Base-by-base conservation (phyloP, 2,888 invertebrate species). In the Rhogogaster chlorosoma region DNA sequence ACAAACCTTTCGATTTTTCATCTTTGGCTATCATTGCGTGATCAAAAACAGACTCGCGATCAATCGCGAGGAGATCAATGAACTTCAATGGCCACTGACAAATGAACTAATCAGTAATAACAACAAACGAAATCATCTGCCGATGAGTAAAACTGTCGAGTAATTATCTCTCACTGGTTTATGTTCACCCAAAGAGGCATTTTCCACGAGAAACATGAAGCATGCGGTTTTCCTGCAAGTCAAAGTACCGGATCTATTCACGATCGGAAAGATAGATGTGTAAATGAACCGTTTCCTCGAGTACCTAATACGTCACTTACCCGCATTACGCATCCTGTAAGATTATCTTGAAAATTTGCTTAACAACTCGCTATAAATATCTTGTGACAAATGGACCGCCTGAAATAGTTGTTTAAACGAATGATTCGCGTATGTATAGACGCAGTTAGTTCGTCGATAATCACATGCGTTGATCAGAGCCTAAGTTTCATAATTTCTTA, bases 321-420 rank as follows among this genome's bases (percentile, higher is more conserved):
- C 38, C 42, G 22, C 71, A 29, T 38, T 73, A 42, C n/a, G 18
- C 18, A 73, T 73, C 42, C 12, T 22, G 42, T 18, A 73, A 73
- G 42, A 42, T 73, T 73, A 73, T 73, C 42, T 38, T 42, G 71
- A 73, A 42, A 38, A 73, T 73, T 18, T n/a, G n/a, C 22, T 73
- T 42, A 42, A 73, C 71, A 73, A 73, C 42, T n/a, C 2, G 10
- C 71, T 73, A 73, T 73, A 73, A 73, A 42, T 73, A 73, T 2
- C 12, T 26, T 10, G 10, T 73, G 71, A 73, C 71, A 42, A 73
- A 73, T 73, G 22, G 32, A n/a, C 42, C 22, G 42, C 71, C 22
- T 18, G 6, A 73, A 73, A 73, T 73, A 73, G 71, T 10, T 38
- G 1, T 42, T 22, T 3, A 42, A 42, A 38, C 32, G n/a, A 42